Evolutionary conservation across 1,140 invertebrate species (phyloP), one percentile per base, ranked within the genome.

Genomic region (Amyelois transitella): DNA sequence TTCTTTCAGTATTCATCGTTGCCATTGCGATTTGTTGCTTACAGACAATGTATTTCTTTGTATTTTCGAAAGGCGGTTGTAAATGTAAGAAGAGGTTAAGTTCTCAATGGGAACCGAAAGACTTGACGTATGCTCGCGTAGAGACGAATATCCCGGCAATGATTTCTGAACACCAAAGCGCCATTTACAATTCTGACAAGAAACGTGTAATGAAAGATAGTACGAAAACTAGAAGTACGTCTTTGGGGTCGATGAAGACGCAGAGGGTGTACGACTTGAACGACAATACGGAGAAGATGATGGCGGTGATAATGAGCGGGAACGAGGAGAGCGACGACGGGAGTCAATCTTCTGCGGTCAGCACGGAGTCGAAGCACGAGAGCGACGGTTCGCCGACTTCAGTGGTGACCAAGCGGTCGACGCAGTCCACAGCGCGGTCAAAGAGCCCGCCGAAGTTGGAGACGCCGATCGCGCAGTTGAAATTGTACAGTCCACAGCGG

Each of bases 361-460:
- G 32, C 32, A 38, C 1, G 0, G 5, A 14, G 32, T 58, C 52
- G 2, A 51, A 51, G 18, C 43, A 28, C 6, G 62, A 64, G 28
- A 58, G 45, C 5, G 50, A 53, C 4, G 54, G 62, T 2, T 55
- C n/a, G 28, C 47, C 53, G 6, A 62, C 51, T 28, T 49, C 32
- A 19, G 58, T 45, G 19, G 52, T 72, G 14, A 52, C 43, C 0
- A 53, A 52, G 17, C 57, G 51, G 22, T 25, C 51, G 2, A 59
- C 53, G 12, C 62, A 65, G 20, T 58, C 70, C 0, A 55, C 51
- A 1, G 60, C 51, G 12, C 62, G 66, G 19, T 58, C 70, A 0
- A 55, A 56, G 18, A 85, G 82, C 60, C 82, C 82, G 6, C 82
- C 84, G 0, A 75, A 81, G 64, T 69, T 86, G 58, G 77, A 84